Evolutionary conservation across 2,113 vertebrate species (phyloP).

Genomic region (Aspiorhynchus laticeps): DNA sequence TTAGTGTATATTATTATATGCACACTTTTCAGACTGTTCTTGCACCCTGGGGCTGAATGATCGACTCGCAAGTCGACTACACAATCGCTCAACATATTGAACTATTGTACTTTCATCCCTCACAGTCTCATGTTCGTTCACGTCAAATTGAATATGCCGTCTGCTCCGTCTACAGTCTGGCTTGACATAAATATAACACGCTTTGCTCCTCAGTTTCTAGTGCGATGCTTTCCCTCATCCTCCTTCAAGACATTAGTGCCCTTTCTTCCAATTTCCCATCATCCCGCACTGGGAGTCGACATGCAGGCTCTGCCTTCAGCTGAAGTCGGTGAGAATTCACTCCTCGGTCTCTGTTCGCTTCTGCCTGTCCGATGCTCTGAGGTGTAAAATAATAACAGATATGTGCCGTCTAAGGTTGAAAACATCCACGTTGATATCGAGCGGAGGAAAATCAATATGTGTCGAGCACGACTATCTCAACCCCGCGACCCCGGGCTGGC

Average conservation of each 20-base stretch:
- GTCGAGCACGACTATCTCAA: conserved; percentile 33
- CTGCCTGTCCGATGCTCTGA: neutral
- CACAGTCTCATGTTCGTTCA: neutral
- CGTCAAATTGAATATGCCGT: neutral
- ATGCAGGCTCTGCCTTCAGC: neutral
- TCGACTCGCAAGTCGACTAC: neutral
- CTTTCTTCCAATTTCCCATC: neutral
- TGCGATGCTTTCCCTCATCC: neutral
- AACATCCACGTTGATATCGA: conserved; percentile 47
- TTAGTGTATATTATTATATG: neutral
- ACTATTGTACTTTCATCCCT: neutral
- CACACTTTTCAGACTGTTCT: neutral
- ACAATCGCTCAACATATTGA: neutral
- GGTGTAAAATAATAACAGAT: conserved; percentile 38
- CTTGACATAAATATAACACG: neutral
- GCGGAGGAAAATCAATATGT: conserved; percentile 39
- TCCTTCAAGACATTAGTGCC: neutral
- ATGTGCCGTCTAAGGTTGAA: conserved; percentile 46
- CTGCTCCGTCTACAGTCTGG: neutral
- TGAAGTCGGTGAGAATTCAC: neutral
- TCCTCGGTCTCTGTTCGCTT: neutral
- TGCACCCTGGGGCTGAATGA: neutral
- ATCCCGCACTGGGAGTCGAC: neutral
- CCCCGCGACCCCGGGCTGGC: conserved; percentile 5
- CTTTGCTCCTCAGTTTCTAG: neutral